Evolutionary conservation across 2,888 invertebrate genomes (phyloP).

Genomic region (Acholoe squamosa): DNA sequence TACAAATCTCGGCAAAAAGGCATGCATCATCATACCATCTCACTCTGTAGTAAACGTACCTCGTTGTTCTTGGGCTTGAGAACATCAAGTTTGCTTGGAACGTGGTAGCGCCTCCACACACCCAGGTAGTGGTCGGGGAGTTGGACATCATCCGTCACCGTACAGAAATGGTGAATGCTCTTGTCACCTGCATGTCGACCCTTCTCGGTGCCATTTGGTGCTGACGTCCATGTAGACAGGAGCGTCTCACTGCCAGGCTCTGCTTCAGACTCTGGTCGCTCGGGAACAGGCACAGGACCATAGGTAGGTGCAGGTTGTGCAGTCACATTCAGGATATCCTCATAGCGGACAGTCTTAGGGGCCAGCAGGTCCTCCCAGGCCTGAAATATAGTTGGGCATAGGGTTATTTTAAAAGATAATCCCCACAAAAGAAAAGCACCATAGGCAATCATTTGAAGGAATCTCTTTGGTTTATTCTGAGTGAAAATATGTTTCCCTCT

Average conservation of each 20-base stretch:
- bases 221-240: slow-evolving; percentile 76
- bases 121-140: slow-evolving; percentile 77
- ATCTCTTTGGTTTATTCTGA: too few relatives aligned
- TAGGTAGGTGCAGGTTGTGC: slow-evolving; percentile 74
- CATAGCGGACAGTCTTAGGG: slow-evolving; percentile 76
- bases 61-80: background rate
- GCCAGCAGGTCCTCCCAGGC: slow-evolving; percentile 78
- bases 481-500: too few relatives aligned
- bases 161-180: slow-evolving; percentile 81
- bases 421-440: too few relatives aligned
- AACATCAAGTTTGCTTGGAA: slow-evolving; percentile 74
- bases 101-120: slow-evolving; percentile 79
- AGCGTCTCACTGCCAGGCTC: slow-evolving; percentile 70
- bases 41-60: background rate
- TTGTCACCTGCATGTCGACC: slow-evolving; percentile 63
- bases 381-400: slow-evolving; percentile 67
- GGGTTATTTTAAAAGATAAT: background rate
- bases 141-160: slow-evolving; percentile 77
- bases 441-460: too few relatives aligned
- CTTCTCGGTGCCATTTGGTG: background rate
- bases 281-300: slow-evolving; percentile 32
- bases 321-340: slow-evolving; percentile 78
- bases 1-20: too few relatives aligned
- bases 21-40: too few relatives aligned
- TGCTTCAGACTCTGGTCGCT: background rate